Conservation (phyloP, 2,888 invertebrate species). For the Strigamia maritima region DNA sequence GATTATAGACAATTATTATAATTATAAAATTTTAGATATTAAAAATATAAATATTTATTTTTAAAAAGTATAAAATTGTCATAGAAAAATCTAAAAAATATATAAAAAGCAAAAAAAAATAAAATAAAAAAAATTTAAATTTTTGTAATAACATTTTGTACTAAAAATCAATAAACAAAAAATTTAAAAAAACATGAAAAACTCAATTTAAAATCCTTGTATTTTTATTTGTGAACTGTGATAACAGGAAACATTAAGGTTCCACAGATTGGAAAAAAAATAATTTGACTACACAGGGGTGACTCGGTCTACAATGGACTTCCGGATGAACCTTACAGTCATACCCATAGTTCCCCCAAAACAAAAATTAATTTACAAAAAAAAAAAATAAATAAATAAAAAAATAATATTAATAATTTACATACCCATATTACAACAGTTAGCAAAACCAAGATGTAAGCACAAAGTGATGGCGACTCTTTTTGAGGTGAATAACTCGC, state of each 20-base stretch:
- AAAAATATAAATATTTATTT: no score
- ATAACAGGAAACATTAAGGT: neutral
- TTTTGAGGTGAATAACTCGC: constrained; percentile 7
- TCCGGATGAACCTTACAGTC: neutral
- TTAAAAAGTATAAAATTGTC: no score
- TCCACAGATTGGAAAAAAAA: constrained; percentile 9
- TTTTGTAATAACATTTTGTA: no score
- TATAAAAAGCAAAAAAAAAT: no score
- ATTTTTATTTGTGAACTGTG: no score
- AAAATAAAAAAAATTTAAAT: no score
- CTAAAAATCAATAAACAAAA: no score
- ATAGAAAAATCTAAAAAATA: no score
- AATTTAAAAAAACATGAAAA: no score
- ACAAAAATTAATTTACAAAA: neutral
- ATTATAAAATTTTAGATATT: no score
- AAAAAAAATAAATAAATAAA: neutral
- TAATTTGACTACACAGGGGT: constrained; percentile 10
- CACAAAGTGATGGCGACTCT: neutral
- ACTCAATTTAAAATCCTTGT: no score
- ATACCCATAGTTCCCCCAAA: neutral
- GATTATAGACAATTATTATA: no score
- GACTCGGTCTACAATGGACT: neutral
- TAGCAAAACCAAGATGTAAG: neutral
- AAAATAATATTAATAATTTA: neutral
- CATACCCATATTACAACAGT: neutral